Evolutionary conservation across 2,888 invertebrate genomes (phyloP), one percentile per base, ranked within the genome.

Genomic region (Itoplectis maculator): DNA sequence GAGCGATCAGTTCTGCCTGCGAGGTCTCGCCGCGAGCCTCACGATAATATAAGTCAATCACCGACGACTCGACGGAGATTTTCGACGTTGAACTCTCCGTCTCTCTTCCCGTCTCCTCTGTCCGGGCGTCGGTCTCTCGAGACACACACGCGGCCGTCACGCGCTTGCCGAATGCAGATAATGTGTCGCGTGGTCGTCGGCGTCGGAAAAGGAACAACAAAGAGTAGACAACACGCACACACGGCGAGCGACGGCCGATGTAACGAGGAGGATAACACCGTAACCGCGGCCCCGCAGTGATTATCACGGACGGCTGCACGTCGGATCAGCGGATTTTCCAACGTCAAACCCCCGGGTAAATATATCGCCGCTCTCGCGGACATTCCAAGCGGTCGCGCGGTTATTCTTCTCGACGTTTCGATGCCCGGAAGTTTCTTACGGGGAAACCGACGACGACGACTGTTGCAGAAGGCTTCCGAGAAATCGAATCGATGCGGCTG

Each of bases 121-220:
- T n/a, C 37, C 61, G 42, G 59, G 18, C 18, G 51, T 45, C 49
- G 6, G 51, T 59, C 89, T 18, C 29, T n/a, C n/a, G n/a, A n/a
- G n/a, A n/a, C n/a, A n/a, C n/a, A 5, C 61, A 90, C 88, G 89
- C 87, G 79, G 78, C 82, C 77, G 81, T 86, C 90, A 90, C 89
- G 90, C 87, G 87, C 84, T 61, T 79, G 65, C 61, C 81, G 88
- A 87, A 87, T 90, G 89, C 87, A 84, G 89, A 90, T 88, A 89
- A 88, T 85, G 49, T 13, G 11, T n/a, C 37, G 47, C 18, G 45
- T 51, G 18, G n/a, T 29, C 61, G 54, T 73, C 23, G 37, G 37
- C 2, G 11, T 23, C 45, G 0, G 40, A 51, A 75, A 76, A 75
- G 18, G 6, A 59, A 68, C 5, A 40, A 49, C 29, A 47, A 40